Conservation (phyloP, 2,113 vertebrate species). For the Centrocercus urophasianus region DNA sequence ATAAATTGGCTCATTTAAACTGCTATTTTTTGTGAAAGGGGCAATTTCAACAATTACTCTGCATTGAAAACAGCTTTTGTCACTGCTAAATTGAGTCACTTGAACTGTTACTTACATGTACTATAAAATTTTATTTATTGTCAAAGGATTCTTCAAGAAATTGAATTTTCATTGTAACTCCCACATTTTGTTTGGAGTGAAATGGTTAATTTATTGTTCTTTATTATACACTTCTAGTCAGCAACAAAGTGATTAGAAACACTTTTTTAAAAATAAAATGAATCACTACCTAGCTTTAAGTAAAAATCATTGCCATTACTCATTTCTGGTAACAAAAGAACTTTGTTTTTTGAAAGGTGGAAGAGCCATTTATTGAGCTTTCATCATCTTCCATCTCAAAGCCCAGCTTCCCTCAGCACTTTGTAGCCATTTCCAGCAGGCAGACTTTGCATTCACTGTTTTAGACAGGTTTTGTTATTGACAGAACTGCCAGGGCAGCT, state of each 20-base stretch:
- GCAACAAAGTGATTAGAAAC: neutral
- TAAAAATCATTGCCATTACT: neutral
- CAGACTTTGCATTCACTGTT: neutral
- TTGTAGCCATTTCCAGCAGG: neutral
- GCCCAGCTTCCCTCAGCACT: neutral
- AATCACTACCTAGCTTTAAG: neutral
- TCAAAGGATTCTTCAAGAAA: constrained; percentile 33
- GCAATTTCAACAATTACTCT: constrained; percentile 62
- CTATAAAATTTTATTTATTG: constrained; percentile 65
- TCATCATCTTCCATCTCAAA: neutral
- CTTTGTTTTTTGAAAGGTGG: neutral
- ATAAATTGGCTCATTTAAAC: constrained; percentile 65
- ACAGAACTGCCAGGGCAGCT: neutral
- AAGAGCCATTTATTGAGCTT: neutral
- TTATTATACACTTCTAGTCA: neutral
- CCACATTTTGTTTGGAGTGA: constrained; percentile 37
- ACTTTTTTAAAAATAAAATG: neutral
- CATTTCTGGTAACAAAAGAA: neutral
- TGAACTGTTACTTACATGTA: constrained; percentile 61
- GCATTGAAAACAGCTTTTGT: constrained; percentile 70
- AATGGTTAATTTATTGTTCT: constrained; percentile 33
- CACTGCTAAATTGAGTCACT: constrained; percentile 55
- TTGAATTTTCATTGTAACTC: constrained; percentile 19
- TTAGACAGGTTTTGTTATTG: neutral
- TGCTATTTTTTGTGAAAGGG: constrained; percentile 14